phyloP scores from a whole-genome alignment of 2,888 invertebrate species.

The Oscheius sp. region DNA sequence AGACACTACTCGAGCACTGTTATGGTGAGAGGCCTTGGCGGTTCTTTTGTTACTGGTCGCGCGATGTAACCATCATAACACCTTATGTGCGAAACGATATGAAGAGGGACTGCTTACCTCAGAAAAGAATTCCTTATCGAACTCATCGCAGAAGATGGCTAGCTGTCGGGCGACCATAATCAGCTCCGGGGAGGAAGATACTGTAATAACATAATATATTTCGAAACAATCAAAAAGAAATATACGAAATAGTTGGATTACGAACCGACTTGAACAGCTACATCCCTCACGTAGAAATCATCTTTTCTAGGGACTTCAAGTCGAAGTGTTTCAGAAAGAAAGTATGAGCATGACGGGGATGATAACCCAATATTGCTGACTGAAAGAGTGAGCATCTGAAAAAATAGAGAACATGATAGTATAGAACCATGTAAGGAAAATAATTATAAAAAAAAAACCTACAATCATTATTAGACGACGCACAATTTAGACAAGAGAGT shows the following conservation, averaged over 20 bases:
- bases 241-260: neutral
- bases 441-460: neutral
- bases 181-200: neutral
- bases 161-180: constrained; percentile 17
- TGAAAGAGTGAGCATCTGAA: constrained; percentile 13
- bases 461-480: constrained; percentile 3
- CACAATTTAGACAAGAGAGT: neutral
- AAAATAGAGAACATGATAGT: neutral
- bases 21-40: constrained; percentile 24
- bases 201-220: constrained; percentile 4
- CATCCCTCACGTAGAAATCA: constrained; percentile 1
- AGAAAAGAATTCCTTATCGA: constrained; percentile 19
- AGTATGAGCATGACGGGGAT: neutral
- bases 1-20: constrained; percentile 10
- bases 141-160: constrained; percentile 15
- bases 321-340: neutral
- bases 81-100: too few species aligned
- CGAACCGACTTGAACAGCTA: constrained; percentile 16
- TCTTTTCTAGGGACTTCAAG: constrained; percentile 9
- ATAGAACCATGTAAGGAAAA: too few species aligned
- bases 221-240: neutral
- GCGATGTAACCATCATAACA: constrained; percentile 5
- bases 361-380: neutral
- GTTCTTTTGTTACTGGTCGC: constrained; percentile 23
- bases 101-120: too few species aligned